phyloP scores from a whole-genome alignment of 2,797 vertebrate genomes.

The Pogoniulus pusillus region DNA sequence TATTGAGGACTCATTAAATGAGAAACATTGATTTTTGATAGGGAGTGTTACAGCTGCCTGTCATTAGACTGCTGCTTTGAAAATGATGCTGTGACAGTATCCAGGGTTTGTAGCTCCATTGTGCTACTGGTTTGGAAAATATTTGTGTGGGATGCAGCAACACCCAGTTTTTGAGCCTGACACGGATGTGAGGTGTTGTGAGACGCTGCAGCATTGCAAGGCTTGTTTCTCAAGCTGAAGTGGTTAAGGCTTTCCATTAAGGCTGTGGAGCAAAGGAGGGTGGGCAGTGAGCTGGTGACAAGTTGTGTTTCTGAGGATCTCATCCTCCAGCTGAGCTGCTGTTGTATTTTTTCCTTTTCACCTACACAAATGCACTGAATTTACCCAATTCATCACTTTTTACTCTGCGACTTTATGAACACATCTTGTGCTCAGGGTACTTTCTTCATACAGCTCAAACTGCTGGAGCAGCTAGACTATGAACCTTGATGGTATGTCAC shows the following conservation, averaged over 20 bases:
- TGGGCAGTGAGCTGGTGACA: not conserved
- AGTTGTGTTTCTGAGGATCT: not conserved
- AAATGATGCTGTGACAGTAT: not conserved
- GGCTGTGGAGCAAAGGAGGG: not conserved
- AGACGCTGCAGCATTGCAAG: not conserved
- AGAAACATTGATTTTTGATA: not conserved
- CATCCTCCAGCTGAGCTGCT: not conserved
- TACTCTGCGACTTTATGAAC: not conserved
- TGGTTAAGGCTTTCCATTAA: not conserved
- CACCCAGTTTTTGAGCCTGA: accelerated
- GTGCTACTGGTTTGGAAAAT: not conserved
- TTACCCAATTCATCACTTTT: not conserved
- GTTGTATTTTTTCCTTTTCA: not conserved
- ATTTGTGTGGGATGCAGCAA: not conserved
- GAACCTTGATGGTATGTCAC: not conserved
- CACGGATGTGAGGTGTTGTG: accelerated
- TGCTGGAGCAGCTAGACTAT: not conserved
- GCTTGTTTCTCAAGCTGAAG: not conserved
- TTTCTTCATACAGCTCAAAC: not conserved
- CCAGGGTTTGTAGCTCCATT: not conserved
- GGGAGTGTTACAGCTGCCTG: not conserved
- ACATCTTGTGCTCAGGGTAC: not conserved
- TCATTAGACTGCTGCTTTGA: not conserved
- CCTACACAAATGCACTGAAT: not conserved
- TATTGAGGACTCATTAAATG: conserved; percentile 1